phyloP scores from a whole-genome alignment of 1,140 invertebrate species.

The Psilanteris sp. region DNA sequence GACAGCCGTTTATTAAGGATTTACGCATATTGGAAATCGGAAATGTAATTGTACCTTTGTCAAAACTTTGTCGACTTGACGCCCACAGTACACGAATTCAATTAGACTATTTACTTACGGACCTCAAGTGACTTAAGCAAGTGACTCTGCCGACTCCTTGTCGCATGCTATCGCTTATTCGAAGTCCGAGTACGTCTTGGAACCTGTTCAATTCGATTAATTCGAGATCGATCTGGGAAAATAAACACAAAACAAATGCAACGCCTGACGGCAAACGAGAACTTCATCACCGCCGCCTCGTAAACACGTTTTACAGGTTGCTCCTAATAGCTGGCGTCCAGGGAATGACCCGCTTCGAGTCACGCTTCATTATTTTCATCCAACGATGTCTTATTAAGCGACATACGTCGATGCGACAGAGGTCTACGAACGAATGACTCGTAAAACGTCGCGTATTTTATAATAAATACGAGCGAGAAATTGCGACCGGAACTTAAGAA shows the following conservation, averaged over 20 bases:
- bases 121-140: constrained; percentile 35
- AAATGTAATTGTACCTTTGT: constrained; percentile 53
- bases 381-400: constrained; percentile 25
- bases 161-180: constrained; percentile 32
- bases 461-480: constrained; percentile 24
- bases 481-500: constrained; percentile 3
- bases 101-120: constrained; percentile 54
- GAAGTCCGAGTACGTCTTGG: constrained; percentile 6
- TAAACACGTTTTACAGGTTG: constrained; percentile 34
- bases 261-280: constrained; percentile 12
- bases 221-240: constrained; percentile 1
- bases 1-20: constrained; percentile 52
- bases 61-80: constrained; percentile 45
- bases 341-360: constrained; percentile 14
- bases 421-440: constrained; percentile 15
- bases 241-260: constrained; percentile 9
- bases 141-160: constrained; percentile 15
- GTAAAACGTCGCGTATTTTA: constrained; percentile 20
- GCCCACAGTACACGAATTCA: constrained; percentile 52
- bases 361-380: constrained; percentile 40
- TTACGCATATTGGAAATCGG: constrained; percentile 56
- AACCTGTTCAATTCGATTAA: constrained; percentile 24
- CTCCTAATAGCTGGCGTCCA: constrained; percentile 16
- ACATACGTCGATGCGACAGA: constrained; percentile 15
- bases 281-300: constrained; percentile 9